Base-by-base conservation (phyloP, 1,140 invertebrate species). In the Thrips palmi region DNA sequence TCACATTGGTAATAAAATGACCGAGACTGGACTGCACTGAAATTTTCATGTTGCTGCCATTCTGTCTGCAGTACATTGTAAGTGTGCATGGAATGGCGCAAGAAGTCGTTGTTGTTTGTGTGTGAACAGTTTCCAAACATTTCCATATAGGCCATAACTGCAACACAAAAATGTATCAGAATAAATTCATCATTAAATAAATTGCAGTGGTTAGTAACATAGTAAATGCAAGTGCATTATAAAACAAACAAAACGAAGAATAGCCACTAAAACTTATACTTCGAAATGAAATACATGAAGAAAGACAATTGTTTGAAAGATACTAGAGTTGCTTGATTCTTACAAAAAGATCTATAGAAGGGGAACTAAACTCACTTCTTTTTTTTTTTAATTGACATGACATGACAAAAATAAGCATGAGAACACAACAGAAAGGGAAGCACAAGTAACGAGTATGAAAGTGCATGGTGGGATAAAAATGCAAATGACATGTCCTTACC, bases 131-230 rank as follows among this genome's bases (percentile, higher is more conserved):
- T 80, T 1, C 83, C 81, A 54, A 89, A 83, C 71, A 89, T 85
- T 58, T 89, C 82, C 85, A 93, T 91, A 60, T 93, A 94, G 30
- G 83, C 84, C 74, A 88, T 85, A 47, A 94, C 86, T 91, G 68
- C 40, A 67, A 67, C 44, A 27, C 24, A 43, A 45, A 38, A 27
- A 34, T 31, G 17, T 27, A 34, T 19, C 15, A 11, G 21, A 23
- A 2, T 8, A 23, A n/a, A 31, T 40, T 8, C 19, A 21, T 28
- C 5, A 20, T 19, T 27, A n/a, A n/a, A n/a, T n/a, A n/a, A n/a
- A n/a, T n/a, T n/a, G n/a, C n/a, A n/a, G n/a, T n/a, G n/a, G n/a
- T n/a, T n/a, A n/a, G n/a, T n/a, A n/a, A n/a, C n/a, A n/a, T n/a
- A n/a, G n/a, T n/a, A n/a, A n/a, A n/a, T 14, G 14, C 7, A 33